Base-by-base conservation (phyloP, 2,888 invertebrate species). In the Andrena fulva region DNA sequence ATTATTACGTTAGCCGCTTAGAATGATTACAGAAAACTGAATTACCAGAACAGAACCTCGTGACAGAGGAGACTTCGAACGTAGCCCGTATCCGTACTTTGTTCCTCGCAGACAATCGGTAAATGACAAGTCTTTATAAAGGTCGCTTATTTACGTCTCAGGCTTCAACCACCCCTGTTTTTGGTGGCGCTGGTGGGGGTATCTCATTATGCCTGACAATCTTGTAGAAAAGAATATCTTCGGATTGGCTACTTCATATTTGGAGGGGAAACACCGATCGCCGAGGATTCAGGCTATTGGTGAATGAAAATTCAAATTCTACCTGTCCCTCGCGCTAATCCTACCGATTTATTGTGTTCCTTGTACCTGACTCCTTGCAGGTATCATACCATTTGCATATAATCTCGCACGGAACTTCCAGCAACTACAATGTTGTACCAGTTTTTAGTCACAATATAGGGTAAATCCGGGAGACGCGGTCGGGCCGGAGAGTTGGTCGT, bases 151-250 rank as follows among this genome's bases (percentile, higher is more conserved):
- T 77, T 77, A 68, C 16, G 54, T 1, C 6, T 73, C 29, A 6
- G 0, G 1, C 59, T 67, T 54, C 48, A 69, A 68, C 77, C 12
- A 81, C 68, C 81, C 81, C 50, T 71, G 27, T 52, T 59, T 31
- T 42, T 42, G 42, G 12, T 5, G n/a, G 5, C 3, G 3, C n/a
- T 81, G 64, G 84, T 68, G 77, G 84, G 77, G 64, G 29, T 59
- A 75, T 27, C 60, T 74, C 20, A 52, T 74, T 73, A 48, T 77
- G 73, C 77, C 73, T 73, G 70, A 64, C 68, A 20, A 67, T 62
- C n/a, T 75, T 56, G 0, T 8, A 8, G 52, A 27, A 70, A 71
- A 24, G 27, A 24, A 16, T 6, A 50, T 59, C 29, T 31, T n/a
- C 2, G n/a, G 52, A 48, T 59, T 60, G 50, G 27, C 10, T 20